phyloP scores from a whole-genome alignment of 2,888 invertebrate genomes.

The Meteorus cinctellus region DNA sequence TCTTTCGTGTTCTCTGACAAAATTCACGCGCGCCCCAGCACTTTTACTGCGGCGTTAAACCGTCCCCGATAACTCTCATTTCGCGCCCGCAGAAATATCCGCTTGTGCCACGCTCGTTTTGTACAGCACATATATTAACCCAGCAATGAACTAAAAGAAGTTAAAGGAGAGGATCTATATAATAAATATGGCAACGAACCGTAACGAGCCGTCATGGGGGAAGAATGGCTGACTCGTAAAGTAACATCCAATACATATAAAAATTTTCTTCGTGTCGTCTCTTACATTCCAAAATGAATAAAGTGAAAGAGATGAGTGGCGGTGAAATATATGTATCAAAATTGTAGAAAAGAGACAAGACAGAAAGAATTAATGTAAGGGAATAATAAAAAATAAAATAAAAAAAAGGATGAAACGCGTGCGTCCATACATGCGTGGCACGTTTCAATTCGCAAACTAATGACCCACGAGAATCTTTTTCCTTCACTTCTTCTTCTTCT shows the following conservation, averaged over 20 bases:
- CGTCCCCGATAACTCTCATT: conserved; percentile 19
- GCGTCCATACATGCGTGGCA: conserved; percentile 41
- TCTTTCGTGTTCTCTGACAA: neutral
- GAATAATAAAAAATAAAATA: conserved; percentile 30
- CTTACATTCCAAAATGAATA: conserved; percentile 21
- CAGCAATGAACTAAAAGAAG: conserved; percentile 12
- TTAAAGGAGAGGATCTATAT: conserved; percentile 1
- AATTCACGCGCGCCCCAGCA: neutral
- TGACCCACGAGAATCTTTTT: conserved; percentile 34
- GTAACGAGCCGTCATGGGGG: conserved; percentile 33
- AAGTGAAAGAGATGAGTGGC: neutral
- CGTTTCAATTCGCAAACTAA: conserved; percentile 45
- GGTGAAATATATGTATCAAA: conserved; percentile 13
- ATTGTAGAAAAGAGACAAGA: neutral
- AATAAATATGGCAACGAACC: conserved; percentile 17
- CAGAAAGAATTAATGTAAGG: neutral
- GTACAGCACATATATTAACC: conserved; percentile 30
- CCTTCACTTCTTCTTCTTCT: conserved; percentile 19
- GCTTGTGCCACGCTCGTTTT: conserved; percentile 22
- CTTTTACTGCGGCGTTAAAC: conserved; percentile 35
- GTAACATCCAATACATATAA: conserved; percentile 47
- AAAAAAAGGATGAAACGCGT: conserved; percentile 5
- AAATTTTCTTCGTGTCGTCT: conserved; percentile 18
- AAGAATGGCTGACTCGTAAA: conserved; percentile 46
- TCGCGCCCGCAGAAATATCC: conserved; percentile 28